A percentile compares a stretch with the other conserved stretches of the same genome.
These are phyloP conservation scores for Dryocosmus kuriphilus DNA, from an alignment of 2,888 invertebrate species.

Conservation along the genomic window DNA sequence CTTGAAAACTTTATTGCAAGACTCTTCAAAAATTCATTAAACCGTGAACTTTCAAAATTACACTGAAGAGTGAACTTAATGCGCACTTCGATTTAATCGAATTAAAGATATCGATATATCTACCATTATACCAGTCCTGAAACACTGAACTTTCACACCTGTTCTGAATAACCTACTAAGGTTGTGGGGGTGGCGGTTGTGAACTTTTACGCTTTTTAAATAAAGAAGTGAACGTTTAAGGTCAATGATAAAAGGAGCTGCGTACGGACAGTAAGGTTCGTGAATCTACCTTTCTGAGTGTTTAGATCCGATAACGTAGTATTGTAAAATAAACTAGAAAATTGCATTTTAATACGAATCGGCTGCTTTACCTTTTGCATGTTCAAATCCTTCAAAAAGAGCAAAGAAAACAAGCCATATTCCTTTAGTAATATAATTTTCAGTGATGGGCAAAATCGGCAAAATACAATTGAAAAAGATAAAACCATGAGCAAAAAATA, in stretches of 20 bases:
- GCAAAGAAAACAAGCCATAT: slow-evolving; percentile 62
- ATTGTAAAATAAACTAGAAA: slow-evolving; percentile 41
- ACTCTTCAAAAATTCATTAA: not conserved
- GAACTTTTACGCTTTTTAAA: slow-evolving; percentile 55
- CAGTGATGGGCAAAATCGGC: slow-evolving; percentile 60
- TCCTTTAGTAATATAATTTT: slow-evolving; percentile 48
- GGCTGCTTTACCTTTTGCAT: not conserved
- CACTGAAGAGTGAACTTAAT: not conserved
- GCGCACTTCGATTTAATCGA: not conserved
- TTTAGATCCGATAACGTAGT: slow-evolving; percentile 99
- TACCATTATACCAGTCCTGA: not conserved
- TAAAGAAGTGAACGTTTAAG: slow-evolving; percentile 55
- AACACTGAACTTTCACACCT: slow-evolving; percentile 43
- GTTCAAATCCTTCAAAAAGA: slow-evolving; percentile 63
- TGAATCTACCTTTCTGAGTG: slow-evolving; percentile 99
- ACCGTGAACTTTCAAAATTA: not conserved
- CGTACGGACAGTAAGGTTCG: slow-evolving; percentile 94
- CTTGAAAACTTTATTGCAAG: not conserved
- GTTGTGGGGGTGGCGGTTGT: slow-evolving; percentile 60
- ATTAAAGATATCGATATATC: not conserved
- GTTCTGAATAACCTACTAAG: slow-evolving; percentile 48
- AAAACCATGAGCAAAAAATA: not conserved
- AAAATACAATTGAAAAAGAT: slow-evolving; percentile 32
- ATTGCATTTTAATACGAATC: slow-evolving; percentile 42
- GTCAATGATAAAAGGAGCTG: slow-evolving; percentile 84